Evolutionary conservation across 2,797 vertebrate genomes (phyloP).

Genomic region (Arremon brunneinucha): DNA sequence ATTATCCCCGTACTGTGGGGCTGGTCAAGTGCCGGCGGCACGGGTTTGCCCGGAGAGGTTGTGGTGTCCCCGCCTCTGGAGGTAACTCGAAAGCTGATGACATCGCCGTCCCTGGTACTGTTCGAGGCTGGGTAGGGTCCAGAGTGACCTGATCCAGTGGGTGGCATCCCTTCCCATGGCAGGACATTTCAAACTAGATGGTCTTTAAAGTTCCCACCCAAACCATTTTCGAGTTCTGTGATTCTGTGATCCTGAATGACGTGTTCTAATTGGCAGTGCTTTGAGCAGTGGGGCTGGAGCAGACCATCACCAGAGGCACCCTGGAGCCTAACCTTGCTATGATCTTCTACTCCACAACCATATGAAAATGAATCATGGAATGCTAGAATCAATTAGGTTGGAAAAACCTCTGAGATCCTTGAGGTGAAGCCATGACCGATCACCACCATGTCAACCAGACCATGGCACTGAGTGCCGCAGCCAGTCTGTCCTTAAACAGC

Average conservation of each 20-base stretch:
- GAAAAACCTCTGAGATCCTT: neutral
- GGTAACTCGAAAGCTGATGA: neutral
- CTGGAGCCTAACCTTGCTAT: no score
- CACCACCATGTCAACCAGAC: no score
- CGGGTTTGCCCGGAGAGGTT: rapidly evolving
- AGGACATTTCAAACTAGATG: neutral
- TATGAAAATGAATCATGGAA: neutral
- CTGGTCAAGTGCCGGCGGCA: neutral
- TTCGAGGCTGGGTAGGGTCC: neutral
- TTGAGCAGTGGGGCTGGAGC: neutral
- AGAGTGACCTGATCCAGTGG: neutral
- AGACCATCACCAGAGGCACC: neutral
- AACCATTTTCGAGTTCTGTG: neutral
- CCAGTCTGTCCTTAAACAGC: neutral
- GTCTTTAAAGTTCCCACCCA: neutral
- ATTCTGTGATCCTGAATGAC: neutral
- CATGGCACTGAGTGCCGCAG: no score
- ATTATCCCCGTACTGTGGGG: rapidly evolving
- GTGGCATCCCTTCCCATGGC: no score
- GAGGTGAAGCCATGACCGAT: neutral
- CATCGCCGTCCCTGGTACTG: rapidly evolving
- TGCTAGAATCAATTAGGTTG: neutral
- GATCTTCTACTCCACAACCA: neutral
- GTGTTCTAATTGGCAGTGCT: neutral
- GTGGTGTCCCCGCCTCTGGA: neutral